Evolutionary conservation across 2,888 invertebrate species (phyloP).

Genomic region (Troides helena): DNA sequence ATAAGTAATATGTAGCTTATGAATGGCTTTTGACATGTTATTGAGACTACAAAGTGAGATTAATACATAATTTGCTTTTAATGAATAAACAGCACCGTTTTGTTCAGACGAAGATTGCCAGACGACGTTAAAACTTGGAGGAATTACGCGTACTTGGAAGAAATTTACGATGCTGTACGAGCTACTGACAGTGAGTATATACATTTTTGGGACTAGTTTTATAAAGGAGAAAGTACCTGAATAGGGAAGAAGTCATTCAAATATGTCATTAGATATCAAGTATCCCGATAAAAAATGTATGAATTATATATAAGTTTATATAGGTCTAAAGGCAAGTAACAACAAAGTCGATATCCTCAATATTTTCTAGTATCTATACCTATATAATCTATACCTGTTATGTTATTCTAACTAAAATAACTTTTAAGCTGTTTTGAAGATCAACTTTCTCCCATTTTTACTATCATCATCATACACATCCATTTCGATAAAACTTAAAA

Average conservation of each 20-base stretch:
- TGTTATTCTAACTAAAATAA: too few species aligned
- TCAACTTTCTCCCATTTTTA: too few species aligned
- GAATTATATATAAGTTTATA: too few species aligned
- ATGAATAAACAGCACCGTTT: constrained; percentile 28
- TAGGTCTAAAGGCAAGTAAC: too few species aligned
- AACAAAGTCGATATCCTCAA: too few species aligned
- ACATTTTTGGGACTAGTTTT: not conserved
- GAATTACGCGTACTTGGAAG: constrained; percentile 87
- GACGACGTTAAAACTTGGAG: constrained; percentile 82
- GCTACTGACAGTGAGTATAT: constrained; percentile 82
- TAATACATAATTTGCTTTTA: constrained; percentile 19
- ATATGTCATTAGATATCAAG: not conserved
- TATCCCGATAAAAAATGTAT: too few species aligned
- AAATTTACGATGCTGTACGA: constrained; percentile 84
- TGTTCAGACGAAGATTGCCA: constrained; percentile 82
- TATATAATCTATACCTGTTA: too few species aligned
- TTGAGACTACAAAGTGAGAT: not conserved
- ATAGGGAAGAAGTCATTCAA: not conserved
- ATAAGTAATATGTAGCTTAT: not conserved
- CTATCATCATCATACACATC: too few species aligned
- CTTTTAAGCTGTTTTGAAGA: too few species aligned
- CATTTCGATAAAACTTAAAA: too few species aligned
- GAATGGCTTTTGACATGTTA: not conserved
- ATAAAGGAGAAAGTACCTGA: not conserved
- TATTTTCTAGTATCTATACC: too few species aligned